Percentiles rank a stretch among this genome's conserved stretches.
These are phyloP conservation scores for Sussaba pulchella DNA, from an alignment of 2,888 invertebrate genomes.

Conservation along the genomic window DNA sequence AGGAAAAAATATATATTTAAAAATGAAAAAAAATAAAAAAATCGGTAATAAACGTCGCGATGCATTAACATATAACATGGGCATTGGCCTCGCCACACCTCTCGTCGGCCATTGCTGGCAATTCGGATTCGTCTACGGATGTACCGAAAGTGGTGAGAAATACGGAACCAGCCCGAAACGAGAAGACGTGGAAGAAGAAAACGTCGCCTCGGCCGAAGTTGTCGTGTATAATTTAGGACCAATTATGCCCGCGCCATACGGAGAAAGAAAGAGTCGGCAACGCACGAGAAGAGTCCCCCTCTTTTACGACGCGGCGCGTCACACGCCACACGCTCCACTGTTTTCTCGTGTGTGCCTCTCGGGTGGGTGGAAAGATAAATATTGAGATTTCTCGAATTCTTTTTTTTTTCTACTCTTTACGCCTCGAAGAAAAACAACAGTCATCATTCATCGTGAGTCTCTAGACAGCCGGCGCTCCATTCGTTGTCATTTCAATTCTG, in stretches of 20 bases:
- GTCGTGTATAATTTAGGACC: conserved; percentile 72
- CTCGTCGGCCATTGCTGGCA: conserved; percentile 64
- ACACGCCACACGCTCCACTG: conserved; percentile 61
- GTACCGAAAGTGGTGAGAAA: conserved; percentile 72
- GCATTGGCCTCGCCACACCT: conserved; percentile 77
- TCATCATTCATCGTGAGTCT: conserved; percentile 58
- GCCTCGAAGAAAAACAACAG: conserved; percentile 53
- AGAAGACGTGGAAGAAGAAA: conserved; percentile 19
- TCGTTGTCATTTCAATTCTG: conserved; percentile 23
- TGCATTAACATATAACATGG: conserved; percentile 81
- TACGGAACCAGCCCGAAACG: conserved; percentile 51
- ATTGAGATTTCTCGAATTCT: conserved; percentile 74
- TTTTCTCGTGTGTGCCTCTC: conserved; percentile 47
- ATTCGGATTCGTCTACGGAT: conserved; percentile 75
- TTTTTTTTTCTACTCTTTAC: conserved; percentile 48
- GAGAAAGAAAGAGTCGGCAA: conserved; percentile 53
- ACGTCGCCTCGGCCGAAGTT: conserved; percentile 51
- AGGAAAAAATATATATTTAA: conserved; percentile 19
- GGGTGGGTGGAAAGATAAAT: conserved; percentile 78
- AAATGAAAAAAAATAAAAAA: conserved; percentile 32
- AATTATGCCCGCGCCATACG: conserved; percentile 69
- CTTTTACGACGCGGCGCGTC: conserved; percentile 61
- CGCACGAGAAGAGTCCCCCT: conserved; percentile 51
- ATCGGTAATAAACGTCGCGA: conserved; percentile 66
- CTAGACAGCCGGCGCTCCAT: conserved; percentile 45